Evolutionary conservation across 2,113 vertebrate genomes (phyloP).

Genomic region (Neolamprologus modestus): DNA sequence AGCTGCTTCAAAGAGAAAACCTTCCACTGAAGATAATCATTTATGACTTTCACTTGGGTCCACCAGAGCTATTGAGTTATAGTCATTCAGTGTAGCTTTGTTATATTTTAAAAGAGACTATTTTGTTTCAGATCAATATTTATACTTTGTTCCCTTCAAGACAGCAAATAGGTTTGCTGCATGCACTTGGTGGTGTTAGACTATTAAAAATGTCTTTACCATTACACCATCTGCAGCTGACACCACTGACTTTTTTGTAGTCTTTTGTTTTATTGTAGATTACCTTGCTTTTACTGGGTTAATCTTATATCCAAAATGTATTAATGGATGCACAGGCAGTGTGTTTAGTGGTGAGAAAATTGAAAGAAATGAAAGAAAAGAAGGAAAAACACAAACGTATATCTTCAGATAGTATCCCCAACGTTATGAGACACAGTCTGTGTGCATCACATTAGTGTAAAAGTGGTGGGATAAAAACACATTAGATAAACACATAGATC

Average conservation of each 20-base stretch:
- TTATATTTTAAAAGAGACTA: neutral
- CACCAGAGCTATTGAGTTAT: neutral
- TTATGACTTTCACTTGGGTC: neutral
- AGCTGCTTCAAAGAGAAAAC: slow-evolving; percentile 15
- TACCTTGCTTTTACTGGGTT: neutral
- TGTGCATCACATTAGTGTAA: neutral
- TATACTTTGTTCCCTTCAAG: neutral
- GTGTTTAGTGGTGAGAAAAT: neutral
- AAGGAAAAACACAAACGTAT: neutral
- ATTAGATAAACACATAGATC: slow-evolving; percentile 15
- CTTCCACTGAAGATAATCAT: slow-evolving; percentile 1
- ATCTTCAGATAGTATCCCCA: neutral
- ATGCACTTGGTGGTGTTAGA: neutral
- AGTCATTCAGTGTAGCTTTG: neutral
- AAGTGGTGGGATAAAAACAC: neutral
- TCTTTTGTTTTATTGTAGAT: neutral
- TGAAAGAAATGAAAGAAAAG: neutral
- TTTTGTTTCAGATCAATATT: neutral
- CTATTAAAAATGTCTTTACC: neutral
- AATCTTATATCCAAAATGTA: neutral
- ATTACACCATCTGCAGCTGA: neutral
- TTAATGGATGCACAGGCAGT: neutral
- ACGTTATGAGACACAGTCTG: neutral
- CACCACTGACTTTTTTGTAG: neutral
- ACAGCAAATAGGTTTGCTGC: neutral